Base-by-base conservation (phyloP, 2,113 vertebrate species). In the Daubentonia madagascariensis region DNA sequence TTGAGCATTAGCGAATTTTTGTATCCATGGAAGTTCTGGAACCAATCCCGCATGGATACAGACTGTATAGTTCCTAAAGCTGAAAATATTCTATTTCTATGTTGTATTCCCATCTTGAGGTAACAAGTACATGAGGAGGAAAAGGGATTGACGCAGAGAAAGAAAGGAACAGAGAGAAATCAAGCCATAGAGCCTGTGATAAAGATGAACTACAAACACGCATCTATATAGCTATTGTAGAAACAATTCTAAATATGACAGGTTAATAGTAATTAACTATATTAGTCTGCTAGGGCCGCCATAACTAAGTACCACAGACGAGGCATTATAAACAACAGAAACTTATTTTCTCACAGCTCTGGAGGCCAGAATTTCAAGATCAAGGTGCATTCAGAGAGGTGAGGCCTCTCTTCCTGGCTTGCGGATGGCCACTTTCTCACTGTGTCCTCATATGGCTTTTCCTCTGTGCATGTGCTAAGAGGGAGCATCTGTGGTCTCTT, bases 141-240 rank as follows among this genome's bases (percentile, higher is more conserved):
- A 59, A 59, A 48, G 45, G 76, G 13, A 35, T 12, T 40, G 5
- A 68, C 18, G 40, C 17, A 65, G 13, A 35, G 40, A 61, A 16
- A 9, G 40, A 57, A 72, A 89, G 35, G 8, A 67, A 67, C 7
- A 32, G 23, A 50, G 20, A 75, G 30, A 67, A 91, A 52, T 4
- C 17, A 32, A 23, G 1, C 30, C 0, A 30, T 1, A 32, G 17
- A 8, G 17, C 37, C 4, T 48, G 2, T 35, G 7, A 1, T 14
- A 52, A 32, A 90, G n/a, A 28, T 22, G 45, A 43, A 28, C 3
- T 61, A 5, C 10, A 18, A 5, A 13, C 2, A 20, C 25, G 84
- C 6, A 16, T 1, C 50, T 3, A 40, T 2, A 9, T 3, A 68
- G 17, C 59, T 52, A 22, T 52, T 20, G 2, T 40, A 3, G 35